Percentiles rank a stretch among this genome's conserved stretches.
phyloP scores from a whole-genome alignment of 2,888 invertebrate species.

The Acanthoscelides obtectus region DNA sequence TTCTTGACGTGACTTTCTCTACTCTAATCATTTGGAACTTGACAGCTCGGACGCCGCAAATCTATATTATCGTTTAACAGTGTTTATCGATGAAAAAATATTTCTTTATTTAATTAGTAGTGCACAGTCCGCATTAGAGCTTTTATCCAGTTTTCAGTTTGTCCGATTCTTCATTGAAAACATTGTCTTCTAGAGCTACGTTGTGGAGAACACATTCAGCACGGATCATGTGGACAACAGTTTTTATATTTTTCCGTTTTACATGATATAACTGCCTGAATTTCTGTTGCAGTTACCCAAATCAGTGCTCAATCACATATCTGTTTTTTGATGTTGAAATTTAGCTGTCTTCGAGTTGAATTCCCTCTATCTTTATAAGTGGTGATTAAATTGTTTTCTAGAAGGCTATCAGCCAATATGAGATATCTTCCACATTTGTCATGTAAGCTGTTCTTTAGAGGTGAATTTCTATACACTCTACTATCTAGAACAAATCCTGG shows the following conservation, averaged over 20 bases:
- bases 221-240: background rate
- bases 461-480: constrained; percentile 12
- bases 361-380: constrained; percentile 20
- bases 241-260: background rate
- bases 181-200: background rate
- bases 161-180: no score
- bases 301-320: constrained; percentile 12
- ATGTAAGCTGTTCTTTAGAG: constrained; percentile 5
- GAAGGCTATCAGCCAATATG: constrained; percentile 16
- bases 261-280: constrained; percentile 4
- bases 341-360: constrained; percentile 12
- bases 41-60: no score
- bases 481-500: constrained; percentile 5
- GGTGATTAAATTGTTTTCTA: constrained; percentile 10
- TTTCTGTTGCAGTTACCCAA: constrained; percentile 1
- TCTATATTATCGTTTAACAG: no score
- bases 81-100: no score
- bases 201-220: constrained; percentile 1
- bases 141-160: no score
- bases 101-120: no score
- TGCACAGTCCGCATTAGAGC: no score
- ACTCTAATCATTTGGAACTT: no score
- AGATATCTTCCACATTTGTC: constrained; percentile 12
- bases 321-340: constrained; percentile 16
- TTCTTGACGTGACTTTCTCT: no score